Conservation (phyloP, 2,888 invertebrate genomes). For the Sminthurinus aureus region DNA sequence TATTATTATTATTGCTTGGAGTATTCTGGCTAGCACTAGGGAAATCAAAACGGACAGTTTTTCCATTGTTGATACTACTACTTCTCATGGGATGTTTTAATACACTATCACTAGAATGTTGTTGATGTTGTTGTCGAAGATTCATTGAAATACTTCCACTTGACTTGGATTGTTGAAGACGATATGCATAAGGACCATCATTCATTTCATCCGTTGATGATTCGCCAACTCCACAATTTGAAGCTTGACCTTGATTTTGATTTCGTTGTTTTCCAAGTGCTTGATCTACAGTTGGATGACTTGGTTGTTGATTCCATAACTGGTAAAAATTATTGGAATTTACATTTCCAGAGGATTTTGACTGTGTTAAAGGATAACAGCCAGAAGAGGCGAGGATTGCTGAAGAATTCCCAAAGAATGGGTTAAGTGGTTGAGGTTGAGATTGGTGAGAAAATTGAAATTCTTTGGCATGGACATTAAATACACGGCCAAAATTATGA, state of each 20-base stretch:
- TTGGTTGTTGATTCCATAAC: constrained; percentile 50
- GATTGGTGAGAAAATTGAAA: constrained; percentile 70
- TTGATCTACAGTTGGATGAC: constrained; percentile 27
- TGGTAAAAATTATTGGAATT: constrained; percentile 37
- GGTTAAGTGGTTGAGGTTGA: constrained; percentile 47
- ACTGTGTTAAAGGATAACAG: constrained; percentile 56
- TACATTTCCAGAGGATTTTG: constrained; percentile 59
- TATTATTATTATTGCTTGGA: not conserved
- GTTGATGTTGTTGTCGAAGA: constrained; percentile 32
- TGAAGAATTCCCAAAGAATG: constrained; percentile 55
- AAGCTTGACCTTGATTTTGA: not conserved
- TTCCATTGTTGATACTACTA: not conserved
- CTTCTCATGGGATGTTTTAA: not conserved
- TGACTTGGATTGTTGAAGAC: constrained; percentile 74
- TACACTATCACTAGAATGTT: not conserved
- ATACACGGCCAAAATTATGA: constrained; percentile 65
- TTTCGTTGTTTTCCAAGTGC: constrained; percentile 1
- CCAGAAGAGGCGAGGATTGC: constrained; percentile 44
- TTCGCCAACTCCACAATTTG: not conserved
- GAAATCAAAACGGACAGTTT: constrained; percentile 40
- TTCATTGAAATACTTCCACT: constrained; percentile 70
- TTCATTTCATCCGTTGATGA: not conserved
- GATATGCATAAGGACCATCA: constrained; percentile 46
- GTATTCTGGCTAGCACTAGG: not conserved
- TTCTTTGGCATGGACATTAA: constrained; percentile 90